phyloP scores from a whole-genome alignment of 2,113 vertebrate genomes.

The Suricata suricatta region DNA sequence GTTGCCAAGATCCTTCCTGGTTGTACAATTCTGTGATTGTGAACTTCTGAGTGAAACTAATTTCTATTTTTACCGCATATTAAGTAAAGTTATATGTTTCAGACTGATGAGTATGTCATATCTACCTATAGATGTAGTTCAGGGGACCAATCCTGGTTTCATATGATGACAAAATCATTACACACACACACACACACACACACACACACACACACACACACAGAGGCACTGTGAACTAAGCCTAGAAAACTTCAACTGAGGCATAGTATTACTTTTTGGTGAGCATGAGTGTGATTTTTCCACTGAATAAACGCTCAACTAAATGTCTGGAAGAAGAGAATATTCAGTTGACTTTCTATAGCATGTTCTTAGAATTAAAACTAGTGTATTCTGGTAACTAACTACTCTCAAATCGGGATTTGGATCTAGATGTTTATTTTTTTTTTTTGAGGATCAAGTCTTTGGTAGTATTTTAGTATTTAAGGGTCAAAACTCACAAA shows the following conservation, averaged over 20 bases:
- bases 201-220: not conserved
- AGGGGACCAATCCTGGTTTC: not conserved
- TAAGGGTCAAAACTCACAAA: slow-evolving; percentile 2
- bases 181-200: not conserved
- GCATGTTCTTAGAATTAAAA: slow-evolving; percentile 12
- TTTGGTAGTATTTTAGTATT: slow-evolving; percentile 1
- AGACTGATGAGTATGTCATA: not conserved
- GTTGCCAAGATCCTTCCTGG: not conserved
- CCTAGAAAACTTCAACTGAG: slow-evolving; percentile 42
- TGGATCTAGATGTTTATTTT: not conserved
- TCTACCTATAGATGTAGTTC: slow-evolving; percentile 3
- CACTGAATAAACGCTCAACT: slow-evolving; percentile 18
- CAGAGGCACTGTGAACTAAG: slow-evolving; percentile 21
- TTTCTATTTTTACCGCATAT: not conserved
- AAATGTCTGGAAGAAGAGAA: slow-evolving; percentile 45
- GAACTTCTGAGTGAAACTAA: not conserved
- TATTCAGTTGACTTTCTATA: not conserved
- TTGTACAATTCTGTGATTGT: not conserved
- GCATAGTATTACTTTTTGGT: slow-evolving; percentile 5
- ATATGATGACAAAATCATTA: slow-evolving; percentile 18
- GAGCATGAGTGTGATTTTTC: slow-evolving; percentile 43
- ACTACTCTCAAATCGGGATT: not conserved
- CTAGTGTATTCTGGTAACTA: not conserved
- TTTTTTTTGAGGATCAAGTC: not conserved
- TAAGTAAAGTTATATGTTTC: slow-evolving; percentile 35